These are phyloP conservation scores for Acanthosepion esculentum DNA, from an alignment of 2,888 invertebrate species.

Conservation along the genomic window DNA sequence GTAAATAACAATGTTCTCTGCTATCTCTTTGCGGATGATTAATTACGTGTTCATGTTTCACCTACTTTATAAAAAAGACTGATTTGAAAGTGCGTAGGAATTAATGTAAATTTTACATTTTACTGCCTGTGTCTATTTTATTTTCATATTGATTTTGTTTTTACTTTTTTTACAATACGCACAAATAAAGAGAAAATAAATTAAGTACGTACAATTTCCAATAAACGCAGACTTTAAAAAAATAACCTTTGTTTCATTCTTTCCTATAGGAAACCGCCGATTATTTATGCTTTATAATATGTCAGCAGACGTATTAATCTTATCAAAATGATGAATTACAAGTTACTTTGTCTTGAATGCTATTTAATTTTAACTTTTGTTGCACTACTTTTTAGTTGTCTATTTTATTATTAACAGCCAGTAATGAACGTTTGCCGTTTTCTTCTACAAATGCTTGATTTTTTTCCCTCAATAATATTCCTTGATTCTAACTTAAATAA, in stretches of 20 bases:
- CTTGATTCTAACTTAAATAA: too few relatives aligned
- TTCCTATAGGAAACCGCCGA: neutral
- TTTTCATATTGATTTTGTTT: neutral
- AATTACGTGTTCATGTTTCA: neutral
- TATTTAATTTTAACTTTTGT: neutral
- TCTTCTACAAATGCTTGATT: too few relatives aligned
- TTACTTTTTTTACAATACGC: neutral
- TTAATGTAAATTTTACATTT: neutral
- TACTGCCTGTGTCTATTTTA: neutral
- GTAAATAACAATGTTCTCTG: neutral
- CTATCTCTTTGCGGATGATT: neutral
- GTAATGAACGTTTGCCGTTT: too few relatives aligned
- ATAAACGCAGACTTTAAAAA: neutral
- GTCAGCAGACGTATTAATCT: neutral
- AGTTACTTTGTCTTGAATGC: neutral
- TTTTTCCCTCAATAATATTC: too few relatives aligned
- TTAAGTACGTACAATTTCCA: neutral
- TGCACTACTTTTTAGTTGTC: neutral
- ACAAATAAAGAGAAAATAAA: neutral
- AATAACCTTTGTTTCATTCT: neutral
- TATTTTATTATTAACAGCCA: too few relatives aligned
- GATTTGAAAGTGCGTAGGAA: neutral
- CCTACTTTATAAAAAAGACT: neutral
- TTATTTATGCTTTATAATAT: neutral
- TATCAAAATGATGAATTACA: neutral